Percentiles rank a stretch among this genome's conserved stretches.
Conservation (phyloP, 2,113 vertebrate genomes). For the Hemibagrus wyckioides region DNA sequence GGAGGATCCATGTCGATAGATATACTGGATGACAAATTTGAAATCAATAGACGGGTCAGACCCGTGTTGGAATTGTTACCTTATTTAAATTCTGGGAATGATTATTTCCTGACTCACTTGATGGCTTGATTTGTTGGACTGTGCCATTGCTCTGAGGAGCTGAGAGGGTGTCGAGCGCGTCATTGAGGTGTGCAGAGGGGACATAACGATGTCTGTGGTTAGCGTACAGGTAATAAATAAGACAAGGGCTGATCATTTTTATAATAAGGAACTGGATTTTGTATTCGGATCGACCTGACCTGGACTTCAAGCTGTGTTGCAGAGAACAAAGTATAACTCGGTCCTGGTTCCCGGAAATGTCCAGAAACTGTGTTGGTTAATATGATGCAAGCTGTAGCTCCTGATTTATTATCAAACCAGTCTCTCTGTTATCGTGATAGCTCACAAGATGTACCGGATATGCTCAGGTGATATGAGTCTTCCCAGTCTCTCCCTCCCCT, state of each 20-base stretch:
- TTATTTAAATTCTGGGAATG: conserved; percentile 62
- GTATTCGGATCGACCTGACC: neutral
- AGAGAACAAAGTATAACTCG: neutral
- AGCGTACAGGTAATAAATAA: neutral
- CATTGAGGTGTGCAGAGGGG: neutral
- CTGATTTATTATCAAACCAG: neutral
- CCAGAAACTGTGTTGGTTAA: too few species aligned
- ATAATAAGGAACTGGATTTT: neutral
- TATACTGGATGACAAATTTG: conserved; percentile 64
- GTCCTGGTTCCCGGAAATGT: neutral
- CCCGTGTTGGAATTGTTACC: conserved; percentile 51
- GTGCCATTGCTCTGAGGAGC: conserved; percentile 1
- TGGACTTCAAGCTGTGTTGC: neutral
- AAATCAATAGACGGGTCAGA: conserved; percentile 62
- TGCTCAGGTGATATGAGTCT: conserved; percentile 11
- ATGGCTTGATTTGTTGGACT: conserved; percentile 40
- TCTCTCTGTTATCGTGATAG: neutral
- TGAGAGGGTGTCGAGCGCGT: neutral
- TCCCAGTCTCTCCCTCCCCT: neutral
- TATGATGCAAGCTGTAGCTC: neutral
- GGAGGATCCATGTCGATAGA: conserved; percentile 61
- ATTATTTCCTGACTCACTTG: conserved; percentile 56
- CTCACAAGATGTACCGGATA: neutral
- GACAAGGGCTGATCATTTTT: neutral
- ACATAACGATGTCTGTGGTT: neutral